Evolutionary conservation across 2,888 invertebrate genomes (phyloP).

Genomic region (Dicyrtoma fusca): DNA sequence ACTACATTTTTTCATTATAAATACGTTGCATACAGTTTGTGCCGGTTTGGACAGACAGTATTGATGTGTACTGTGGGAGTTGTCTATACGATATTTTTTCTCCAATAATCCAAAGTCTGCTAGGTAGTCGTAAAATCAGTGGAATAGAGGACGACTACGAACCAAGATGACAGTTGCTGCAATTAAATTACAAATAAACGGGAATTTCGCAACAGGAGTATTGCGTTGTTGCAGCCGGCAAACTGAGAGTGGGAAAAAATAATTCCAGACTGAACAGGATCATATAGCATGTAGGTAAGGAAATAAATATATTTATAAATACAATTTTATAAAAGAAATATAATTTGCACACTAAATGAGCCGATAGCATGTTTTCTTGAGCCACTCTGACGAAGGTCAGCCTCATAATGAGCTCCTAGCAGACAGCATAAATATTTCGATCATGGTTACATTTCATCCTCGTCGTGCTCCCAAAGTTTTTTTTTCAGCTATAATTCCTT

Average conservation of each 20-base stretch:
- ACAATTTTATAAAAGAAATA: not conserved
- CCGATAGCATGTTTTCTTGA: constrained; percentile 2
- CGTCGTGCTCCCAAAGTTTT: no score
- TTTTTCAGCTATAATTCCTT: no score
- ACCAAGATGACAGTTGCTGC: not conserved
- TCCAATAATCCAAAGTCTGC: no score
- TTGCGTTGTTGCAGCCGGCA: constrained; percentile 4
- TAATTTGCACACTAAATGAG: not conserved
- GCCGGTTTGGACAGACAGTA: no score
- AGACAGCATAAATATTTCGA: no score
- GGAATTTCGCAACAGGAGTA: constrained; percentile 12
- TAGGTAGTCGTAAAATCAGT: not conserved
- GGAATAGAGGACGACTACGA: not conserved
- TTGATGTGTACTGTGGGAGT: no score
- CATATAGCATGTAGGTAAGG: no score
- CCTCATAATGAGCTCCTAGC: not conserved
- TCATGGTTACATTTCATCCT: no score
- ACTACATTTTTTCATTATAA: no score
- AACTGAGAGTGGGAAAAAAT: not conserved
- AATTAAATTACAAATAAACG: not conserved
- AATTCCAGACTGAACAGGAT: not conserved
- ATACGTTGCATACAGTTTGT: no score
- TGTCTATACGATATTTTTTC: no score
- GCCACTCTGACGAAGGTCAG: constrained; percentile 12
- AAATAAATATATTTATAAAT: no score